These are phyloP conservation scores for Gastrophryne carolinensis DNA, from an alignment of 2,797 vertebrate species.

Conservation along the genomic window DNA sequence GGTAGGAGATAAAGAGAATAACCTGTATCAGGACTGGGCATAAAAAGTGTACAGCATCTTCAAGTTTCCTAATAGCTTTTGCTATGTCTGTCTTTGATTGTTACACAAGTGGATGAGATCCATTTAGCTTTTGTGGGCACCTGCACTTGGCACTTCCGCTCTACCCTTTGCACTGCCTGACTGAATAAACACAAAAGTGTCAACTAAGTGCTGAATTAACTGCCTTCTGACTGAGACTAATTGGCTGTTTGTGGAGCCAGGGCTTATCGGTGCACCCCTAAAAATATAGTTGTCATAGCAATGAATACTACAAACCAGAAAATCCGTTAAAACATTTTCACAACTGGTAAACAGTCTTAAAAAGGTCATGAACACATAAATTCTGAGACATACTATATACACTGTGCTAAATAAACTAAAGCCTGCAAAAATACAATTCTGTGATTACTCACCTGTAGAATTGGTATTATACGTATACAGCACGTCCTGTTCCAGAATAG, in stretches of 20 bases:
- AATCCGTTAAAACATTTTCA: not conserved
- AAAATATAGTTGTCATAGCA: slow-evolving; percentile 48
- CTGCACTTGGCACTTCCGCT: not conserved
- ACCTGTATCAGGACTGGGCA: too few relatives aligned
- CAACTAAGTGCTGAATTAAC: not conserved
- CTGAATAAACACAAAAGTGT: not conserved
- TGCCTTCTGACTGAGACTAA: not conserved
- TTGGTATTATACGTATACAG: too few relatives aligned
- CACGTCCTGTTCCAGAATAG: too few relatives aligned
- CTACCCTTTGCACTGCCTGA: not conserved
- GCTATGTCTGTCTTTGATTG: too few relatives aligned
- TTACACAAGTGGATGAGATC: too few relatives aligned
- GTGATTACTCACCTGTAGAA: too few relatives aligned
- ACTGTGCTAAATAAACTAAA: too few relatives aligned
- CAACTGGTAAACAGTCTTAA: slow-evolving; percentile 5
- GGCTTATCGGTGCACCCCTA: slow-evolving; percentile 11
- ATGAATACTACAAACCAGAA: slow-evolving; percentile 39
- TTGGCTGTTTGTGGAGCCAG: not conserved
- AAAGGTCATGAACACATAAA: slow-evolving; percentile 18
- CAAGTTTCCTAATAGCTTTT: too few relatives aligned
- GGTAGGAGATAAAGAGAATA: too few relatives aligned
- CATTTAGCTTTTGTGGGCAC: not conserved
- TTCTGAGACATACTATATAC: too few relatives aligned
- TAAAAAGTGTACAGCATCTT: too few relatives aligned
- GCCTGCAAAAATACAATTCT: too few relatives aligned